phyloP scores from a whole-genome alignment of 2,113 vertebrate genomes.

The Hiodon alosoides region DNA sequence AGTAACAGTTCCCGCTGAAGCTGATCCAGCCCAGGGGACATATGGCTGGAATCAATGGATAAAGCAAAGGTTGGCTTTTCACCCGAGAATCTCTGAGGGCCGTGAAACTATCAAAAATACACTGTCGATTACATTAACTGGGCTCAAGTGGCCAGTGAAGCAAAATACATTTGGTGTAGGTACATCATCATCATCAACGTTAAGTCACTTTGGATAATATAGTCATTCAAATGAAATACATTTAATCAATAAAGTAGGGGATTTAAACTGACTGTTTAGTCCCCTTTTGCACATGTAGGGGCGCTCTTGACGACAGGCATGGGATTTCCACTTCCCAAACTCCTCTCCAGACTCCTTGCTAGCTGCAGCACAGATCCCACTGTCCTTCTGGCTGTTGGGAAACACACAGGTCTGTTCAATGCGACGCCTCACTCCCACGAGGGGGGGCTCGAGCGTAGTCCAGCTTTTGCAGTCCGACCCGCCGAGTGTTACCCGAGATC shows the following conservation, averaged over 20 bases:
- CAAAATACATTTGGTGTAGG: too few species aligned
- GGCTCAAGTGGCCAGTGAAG: too few species aligned
- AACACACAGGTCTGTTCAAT: not conserved
- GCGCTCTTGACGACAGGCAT: constrained; percentile 55
- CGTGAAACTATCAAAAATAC: not conserved
- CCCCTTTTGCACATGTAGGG: constrained; percentile 64
- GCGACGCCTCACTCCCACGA: not conserved
- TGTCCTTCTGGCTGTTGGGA: constrained; percentile 47
- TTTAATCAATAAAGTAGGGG: not conserved
- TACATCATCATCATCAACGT: too few species aligned
- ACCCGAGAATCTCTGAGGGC: not conserved
- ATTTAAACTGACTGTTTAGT: constrained; percentile 56
- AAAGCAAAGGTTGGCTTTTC: not conserved
- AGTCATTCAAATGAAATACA: not conserved
- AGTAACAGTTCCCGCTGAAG: constrained; percentile 63
- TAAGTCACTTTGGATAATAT: not conserved
- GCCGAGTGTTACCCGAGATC: constrained; percentile 44
- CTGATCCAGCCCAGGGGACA: constrained; percentile 63
- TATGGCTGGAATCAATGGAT: constrained; percentile 48
- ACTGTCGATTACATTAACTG: not conserved
- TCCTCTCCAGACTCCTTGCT: constrained; percentile 44
- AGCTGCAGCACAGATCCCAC: constrained; percentile 48
- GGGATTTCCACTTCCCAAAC: constrained; percentile 58
- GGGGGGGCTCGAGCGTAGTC: not conserved
- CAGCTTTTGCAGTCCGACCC: not conserved